Percentiles rank a stretch among this genome's conserved stretches.
These are phyloP conservation scores for Xerus inauris DNA, from an alignment of 2,113 vertebrate genomes.

Conservation along the genomic window DNA sequence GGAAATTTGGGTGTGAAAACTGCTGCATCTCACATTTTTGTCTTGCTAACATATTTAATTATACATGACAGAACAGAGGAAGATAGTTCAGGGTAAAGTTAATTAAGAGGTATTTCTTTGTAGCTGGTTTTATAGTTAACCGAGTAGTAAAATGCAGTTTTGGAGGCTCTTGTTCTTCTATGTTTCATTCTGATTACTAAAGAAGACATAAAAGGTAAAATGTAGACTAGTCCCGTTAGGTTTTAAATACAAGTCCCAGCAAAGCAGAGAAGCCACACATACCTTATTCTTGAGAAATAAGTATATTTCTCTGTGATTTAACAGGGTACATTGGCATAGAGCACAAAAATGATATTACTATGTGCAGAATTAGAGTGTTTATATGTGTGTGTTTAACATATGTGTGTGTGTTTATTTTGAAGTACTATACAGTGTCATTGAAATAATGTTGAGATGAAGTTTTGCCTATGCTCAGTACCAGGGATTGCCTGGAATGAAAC, in stretches of 20 bases:
- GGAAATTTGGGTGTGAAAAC: slow-evolving; percentile 74
- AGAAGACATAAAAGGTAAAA: slow-evolving; percentile 1
- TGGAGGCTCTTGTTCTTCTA: not conserved
- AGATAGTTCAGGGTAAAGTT: slow-evolving; percentile 71
- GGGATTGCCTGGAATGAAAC: not conserved
- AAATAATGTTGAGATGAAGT: not conserved
- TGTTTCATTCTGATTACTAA: not conserved
- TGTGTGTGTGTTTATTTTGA: not conserved
- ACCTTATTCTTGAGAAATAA: not conserved
- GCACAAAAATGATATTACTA: not conserved
- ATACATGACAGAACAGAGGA: slow-evolving; percentile 68
- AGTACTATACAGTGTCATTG: not conserved
- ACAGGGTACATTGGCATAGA: not conserved
- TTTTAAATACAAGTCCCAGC: slow-evolving; percentile 46
- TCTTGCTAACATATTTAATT: slow-evolving; percentile 81
- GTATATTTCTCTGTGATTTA: not conserved
- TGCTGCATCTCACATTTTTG: slow-evolving; percentile 77
- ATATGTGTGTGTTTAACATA: not conserved
- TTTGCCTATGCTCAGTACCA: not conserved
- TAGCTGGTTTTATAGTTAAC: slow-evolving; percentile 42
- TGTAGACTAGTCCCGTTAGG: slow-evolving; percentile 35
- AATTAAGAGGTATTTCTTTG: slow-evolving; percentile 74
- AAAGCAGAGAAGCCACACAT: not conserved
- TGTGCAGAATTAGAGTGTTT: not conserved
- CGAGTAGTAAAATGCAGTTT: slow-evolving; percentile 8